Evolutionary conservation across 92 coral and sea anemone species (phyloP), one percentile per base, ranked within the genome.

Genomic region (Meandrina meandrites): DNA sequence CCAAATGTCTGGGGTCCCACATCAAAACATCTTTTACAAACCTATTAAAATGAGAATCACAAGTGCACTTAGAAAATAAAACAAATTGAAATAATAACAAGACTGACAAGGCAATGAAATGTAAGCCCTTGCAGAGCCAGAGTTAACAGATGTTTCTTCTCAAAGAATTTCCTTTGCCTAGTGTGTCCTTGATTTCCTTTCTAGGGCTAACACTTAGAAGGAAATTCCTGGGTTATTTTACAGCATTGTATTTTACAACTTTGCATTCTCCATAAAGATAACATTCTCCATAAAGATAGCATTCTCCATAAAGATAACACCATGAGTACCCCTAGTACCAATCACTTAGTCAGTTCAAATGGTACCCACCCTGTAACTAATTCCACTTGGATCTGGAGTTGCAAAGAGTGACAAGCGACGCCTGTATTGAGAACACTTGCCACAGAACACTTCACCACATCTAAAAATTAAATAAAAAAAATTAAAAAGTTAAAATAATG

Each of bases 381-480:
- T 40, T 19, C 99, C 99, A 87, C 89, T 93, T 69, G 95, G 92
- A 84, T 95, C 98, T 74, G 97, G 98, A 71, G 90, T 89, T 28
- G 97, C 99, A 48, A 92, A 78, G 27, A 92, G 81, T 31, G 95
- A 92, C 79, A 97, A 81, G 14, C 99, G 94, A 22, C 98, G 88
- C 48, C 94, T 93, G 84, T 86, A 97, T 75, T 93, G 94, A 27
- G 94, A 92, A 78, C 99, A 97, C 73, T 86, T 79, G 78, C 96
- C 92, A 92, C 99, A 97, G 79, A 95, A 97, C 78, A 97, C 96
- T 82, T 97, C 99, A 71, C 99, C 99, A 81, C 99, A 97, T 86
- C 99, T 97, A 53, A 28, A 68, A 66, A 82, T 32, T 1, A 69
- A 64, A 31, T 8, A 48, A 48, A 48, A 31, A 5, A 21, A 17